Evolutionary conservation across 2,797 vertebrate genomes (phyloP), one percentile per base, ranked within the genome.

Genomic region (Amphiprion clarkii): DNA sequence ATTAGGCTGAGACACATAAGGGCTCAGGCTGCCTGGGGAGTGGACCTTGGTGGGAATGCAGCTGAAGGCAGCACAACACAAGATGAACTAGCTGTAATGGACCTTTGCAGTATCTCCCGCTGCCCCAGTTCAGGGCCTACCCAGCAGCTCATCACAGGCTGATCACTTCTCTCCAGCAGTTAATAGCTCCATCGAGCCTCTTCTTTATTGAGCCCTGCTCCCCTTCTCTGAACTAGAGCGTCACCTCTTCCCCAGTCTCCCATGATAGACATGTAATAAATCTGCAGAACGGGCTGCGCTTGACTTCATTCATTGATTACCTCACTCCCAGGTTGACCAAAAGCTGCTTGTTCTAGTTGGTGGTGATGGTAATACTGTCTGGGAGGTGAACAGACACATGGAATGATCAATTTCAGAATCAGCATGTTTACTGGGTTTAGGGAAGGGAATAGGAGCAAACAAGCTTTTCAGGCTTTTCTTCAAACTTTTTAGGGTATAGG

Each of bases 61-160:
- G 79, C 78, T 56, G 81, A 81, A 81, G 64, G 76, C 79, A 78
- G 80, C 70, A 82, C 70, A 85, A 77, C 78, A 90, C 68, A 82
- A 89, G 76, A 90, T 87, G 85, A 89, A 89, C 63, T 57, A 49
- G 63, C 58, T 57, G 49, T 92, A 93, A 93, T 93, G 88, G 92
- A 90, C 71, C 77, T 64, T 67, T 55, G 65, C 65, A 63, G 84
- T 23, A 71, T 74, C 67, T 89, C 90, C 86, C 88, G 59, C 57
- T 58, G 79, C 67, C 85, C 84, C 81, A 79, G 76, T 83, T 76
- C 82, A 51, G 68, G 61, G 55, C 46, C 77, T 71, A 74, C 88
- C 85, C 67, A 36, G 85, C 83, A 87, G 78, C 83, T 89, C 89
- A 93, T 90, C 88, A 86, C 75, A 53, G 67, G 42, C 86, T 85